Conservation (phyloP, 2,888 invertebrate genomes). For the Notodonta ziczac region DNA sequence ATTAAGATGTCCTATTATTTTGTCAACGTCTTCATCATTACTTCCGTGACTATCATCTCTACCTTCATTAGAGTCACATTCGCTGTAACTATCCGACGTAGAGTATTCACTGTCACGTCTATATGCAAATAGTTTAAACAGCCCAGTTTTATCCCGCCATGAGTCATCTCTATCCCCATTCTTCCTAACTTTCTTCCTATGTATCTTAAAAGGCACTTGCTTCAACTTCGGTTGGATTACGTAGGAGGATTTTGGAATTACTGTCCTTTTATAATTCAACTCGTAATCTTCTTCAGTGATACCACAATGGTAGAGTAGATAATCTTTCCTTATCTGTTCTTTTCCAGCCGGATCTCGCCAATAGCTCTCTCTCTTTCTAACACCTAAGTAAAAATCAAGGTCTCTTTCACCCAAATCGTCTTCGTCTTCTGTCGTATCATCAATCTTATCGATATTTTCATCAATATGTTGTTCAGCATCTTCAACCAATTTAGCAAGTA, state of each 20-base stretch:
- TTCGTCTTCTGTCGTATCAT: conserved; percentile 43
- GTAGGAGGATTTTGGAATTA: conserved; percentile 47
- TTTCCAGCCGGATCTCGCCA: conserved; percentile 74
- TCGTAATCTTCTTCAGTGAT: conserved; percentile 74
- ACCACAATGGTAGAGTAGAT: conserved; percentile 73
- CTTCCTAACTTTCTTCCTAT: conserved; percentile 63
- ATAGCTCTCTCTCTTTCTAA: conserved; percentile 67
- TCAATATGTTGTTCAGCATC: conserved; percentile 28
- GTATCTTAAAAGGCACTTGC: conserved; percentile 78
- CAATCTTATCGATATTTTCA: conserved; percentile 37
- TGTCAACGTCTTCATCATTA: conserved; percentile 36
- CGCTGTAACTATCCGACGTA: conserved; percentile 78
- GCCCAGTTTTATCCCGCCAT: conserved; percentile 69
- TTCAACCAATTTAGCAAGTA: conserved; percentile 55
- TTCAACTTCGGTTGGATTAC: conserved; percentile 61
- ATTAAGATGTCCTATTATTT: conserved; percentile 46
- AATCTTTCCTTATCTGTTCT: conserved; percentile 76
- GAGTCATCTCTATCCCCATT: conserved; percentile 62
- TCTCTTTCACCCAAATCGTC: conserved; percentile 69
- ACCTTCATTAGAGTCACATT: conserved; percentile 66
- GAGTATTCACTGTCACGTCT: conserved; percentile 70
- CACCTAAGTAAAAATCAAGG: conserved; percentile 74
- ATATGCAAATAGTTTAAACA: conserved; percentile 70
- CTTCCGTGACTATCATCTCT: conserved; percentile 26
- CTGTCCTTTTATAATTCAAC: conserved; percentile 54